A percentile compares a stretch with the other conserved stretches of the same genome.
phyloP scores from a whole-genome alignment of 2,888 invertebrate genomes.

The Agrochola lota region DNA sequence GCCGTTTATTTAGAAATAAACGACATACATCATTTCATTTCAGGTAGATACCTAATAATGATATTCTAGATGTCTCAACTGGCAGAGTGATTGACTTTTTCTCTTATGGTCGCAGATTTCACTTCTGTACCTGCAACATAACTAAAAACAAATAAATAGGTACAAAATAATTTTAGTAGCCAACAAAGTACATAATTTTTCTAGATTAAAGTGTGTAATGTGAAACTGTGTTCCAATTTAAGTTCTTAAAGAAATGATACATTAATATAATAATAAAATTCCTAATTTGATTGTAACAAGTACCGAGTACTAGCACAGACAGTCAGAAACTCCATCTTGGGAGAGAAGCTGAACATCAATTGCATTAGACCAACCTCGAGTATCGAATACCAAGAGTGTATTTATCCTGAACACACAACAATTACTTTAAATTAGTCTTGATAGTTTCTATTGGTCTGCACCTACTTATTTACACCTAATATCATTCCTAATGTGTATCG shows the following conservation, averaged over 20 bases:
- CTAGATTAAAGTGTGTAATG: neutral
- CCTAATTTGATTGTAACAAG: neutral
- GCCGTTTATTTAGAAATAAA: neutral
- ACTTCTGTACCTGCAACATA: no score
- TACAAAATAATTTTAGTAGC: neutral
- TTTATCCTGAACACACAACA: neutral
- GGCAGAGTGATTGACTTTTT: neutral
- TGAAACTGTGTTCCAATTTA: neutral
- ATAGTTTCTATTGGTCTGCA: neutral
- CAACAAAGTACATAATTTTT: neutral
- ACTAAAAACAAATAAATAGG: no score
- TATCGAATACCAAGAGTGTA: slow-evolving; percentile 1
- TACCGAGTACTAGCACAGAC: neutral
- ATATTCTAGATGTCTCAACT: neutral
- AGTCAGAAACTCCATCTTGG: neutral
- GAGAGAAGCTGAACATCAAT: neutral
- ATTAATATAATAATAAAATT: neutral
- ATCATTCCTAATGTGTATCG: neutral
- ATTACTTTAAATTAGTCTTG: slow-evolving; percentile 1
- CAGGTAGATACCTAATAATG: neutral
- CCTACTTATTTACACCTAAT: neutral
- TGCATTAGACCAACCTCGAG: neutral
- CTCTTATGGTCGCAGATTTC: neutral
- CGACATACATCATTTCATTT: neutral
- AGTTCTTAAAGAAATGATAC: neutral